phyloP scores from a whole-genome alignment of 1,140 invertebrate species.

The Lordiphosa mommai region DNA sequence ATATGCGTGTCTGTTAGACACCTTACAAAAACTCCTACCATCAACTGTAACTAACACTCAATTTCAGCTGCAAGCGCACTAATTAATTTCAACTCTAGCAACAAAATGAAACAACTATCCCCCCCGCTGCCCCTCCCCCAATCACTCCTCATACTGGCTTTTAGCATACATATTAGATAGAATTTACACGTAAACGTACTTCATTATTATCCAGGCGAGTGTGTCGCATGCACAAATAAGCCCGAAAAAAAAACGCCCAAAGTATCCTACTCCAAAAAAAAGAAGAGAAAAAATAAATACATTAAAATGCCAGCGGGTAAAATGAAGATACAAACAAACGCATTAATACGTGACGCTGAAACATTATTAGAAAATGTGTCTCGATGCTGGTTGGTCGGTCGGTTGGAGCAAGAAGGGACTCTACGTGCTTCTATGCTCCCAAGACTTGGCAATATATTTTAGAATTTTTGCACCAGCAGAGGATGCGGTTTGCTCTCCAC shows the following conservation, averaged over 20 bases:
- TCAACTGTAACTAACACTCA: no score
- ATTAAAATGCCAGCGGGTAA: constrained; percentile 77
- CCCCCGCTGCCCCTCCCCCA: neutral
- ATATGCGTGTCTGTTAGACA: no score
- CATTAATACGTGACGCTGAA: constrained; percentile 78
- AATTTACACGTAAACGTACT: constrained; percentile 57
- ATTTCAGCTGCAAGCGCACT: constrained; percentile 5
- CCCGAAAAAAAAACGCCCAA: constrained; percentile 27
- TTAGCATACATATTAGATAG: constrained; percentile 58
- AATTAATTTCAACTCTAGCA: constrained; percentile 10
- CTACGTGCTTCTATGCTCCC: constrained; percentile 61
- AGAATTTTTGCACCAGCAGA: constrained; percentile 57
- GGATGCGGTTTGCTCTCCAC: constrained; percentile 18
- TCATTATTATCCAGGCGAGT: constrained; percentile 56
- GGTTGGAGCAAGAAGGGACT: neutral
- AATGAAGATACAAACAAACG: constrained; percentile 79
- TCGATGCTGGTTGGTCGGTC: constrained; percentile 61
- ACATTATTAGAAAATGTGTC: constrained; percentile 78
- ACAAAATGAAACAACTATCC: constrained; percentile 1
- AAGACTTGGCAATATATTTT: constrained; percentile 69
- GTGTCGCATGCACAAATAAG: constrained; percentile 51
- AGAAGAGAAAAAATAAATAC: constrained; percentile 52
- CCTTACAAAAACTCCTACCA: no score
- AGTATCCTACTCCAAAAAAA: neutral
- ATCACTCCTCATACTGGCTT: constrained; percentile 12